Conservation (phyloP, 1,140 invertebrate genomes). For the silkworm (Bombyx mori) region ASM3026992v2 NC_085125.1:6035001-6035500, state of each 20-base stretch:
- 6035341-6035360: too few relatives aligned
- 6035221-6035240: slow-evolving; percentile 19
- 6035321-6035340: too few relatives aligned
- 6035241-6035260: slow-evolving; percentile 20
- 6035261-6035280: slow-evolving; percentile 39
- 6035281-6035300: slow-evolving; percentile 30
- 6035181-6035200: slow-evolving; percentile 40
- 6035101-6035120: slow-evolving; percentile 55
- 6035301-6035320: slow-evolving; percentile 2
- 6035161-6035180: slow-evolving; percentile 15
- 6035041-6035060: slow-evolving; percentile 42
- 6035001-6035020: slow-evolving; percentile 29
- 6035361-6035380: too few relatives aligned
- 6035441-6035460: too few relatives aligned
- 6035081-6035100: slow-evolving; percentile 30
- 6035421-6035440: too few relatives aligned
- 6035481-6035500: not conserved
- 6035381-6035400: too few relatives aligned
- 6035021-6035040: slow-evolving; percentile 31
- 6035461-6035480: too few relatives aligned
- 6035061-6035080: slow-evolving; percentile 56
- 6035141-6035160: slow-evolving; percentile 49
- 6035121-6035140: slow-evolving; percentile 59
- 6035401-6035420: too few relatives aligned
- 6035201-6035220: slow-evolving; percentile 6